A percentile compares a stretch with the other conserved stretches of the same genome.
These are phyloP conservation scores for Upupa epops DNA, from an alignment of 2,113 vertebrate genomes.

Conservation along the genomic window DNA sequence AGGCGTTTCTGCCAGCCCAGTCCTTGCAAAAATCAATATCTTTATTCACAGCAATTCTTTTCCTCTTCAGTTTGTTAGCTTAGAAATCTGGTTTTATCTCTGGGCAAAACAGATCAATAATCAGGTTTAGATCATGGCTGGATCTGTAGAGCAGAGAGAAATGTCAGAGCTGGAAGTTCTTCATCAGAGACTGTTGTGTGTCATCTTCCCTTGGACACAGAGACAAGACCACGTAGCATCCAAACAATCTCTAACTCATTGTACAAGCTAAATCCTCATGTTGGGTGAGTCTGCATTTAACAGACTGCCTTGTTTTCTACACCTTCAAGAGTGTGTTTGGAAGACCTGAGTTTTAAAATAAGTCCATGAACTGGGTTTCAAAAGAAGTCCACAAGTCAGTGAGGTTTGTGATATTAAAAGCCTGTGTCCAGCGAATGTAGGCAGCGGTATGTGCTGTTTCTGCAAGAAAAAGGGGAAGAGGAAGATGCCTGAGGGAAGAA, in stretches of 20 bases:
- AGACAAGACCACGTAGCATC: background rate
- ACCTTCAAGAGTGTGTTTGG: background rate
- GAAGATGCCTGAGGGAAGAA: background rate
- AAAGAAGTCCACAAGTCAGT: background rate
- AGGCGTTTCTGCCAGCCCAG: background rate
- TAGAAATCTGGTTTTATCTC: background rate
- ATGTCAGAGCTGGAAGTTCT: background rate
- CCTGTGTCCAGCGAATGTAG: background rate
- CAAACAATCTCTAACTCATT: background rate
- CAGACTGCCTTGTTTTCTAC: background rate
- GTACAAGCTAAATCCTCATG: background rate
- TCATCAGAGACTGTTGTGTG: background rate
- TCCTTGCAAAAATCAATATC: background rate
- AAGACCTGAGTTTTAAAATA: background rate
- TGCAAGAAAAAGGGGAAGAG: background rate
- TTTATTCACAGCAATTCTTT: background rate
- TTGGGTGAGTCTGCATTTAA: background rate
- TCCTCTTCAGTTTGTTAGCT: background rate
- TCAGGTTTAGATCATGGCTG: background rate
- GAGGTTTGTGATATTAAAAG: background rate
- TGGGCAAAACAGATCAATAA: background rate
- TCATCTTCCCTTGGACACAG: background rate
- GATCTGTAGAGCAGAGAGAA: background rate
- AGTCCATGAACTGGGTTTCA: background rate
- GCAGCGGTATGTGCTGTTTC: background rate